Evolutionary conservation across 1,140 invertebrate genomes (phyloP).

Genomic region (Aporrectodea caliginosa): DNA sequence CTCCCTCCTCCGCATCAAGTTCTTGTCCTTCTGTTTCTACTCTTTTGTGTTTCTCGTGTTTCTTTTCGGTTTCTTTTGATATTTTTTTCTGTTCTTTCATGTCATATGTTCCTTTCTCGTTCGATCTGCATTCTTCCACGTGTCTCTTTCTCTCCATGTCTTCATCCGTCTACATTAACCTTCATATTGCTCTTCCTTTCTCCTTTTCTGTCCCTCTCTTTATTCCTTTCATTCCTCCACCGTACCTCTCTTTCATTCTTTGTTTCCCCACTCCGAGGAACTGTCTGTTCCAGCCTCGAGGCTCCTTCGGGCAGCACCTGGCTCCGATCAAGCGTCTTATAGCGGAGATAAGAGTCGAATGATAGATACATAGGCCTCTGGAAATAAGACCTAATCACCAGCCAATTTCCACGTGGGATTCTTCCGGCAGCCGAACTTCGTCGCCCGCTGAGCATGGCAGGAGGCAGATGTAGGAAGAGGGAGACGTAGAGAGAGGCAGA

Average conservation of each 20-base stretch:
- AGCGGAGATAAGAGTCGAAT: not conserved
- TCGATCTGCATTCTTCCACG: not conserved
- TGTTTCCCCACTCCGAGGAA: not conserved
- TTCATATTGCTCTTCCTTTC: not conserved
- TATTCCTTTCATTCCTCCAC: not conserved
- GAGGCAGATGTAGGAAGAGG: too few species aligned
- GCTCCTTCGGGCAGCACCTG: not conserved
- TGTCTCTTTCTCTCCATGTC: not conserved
- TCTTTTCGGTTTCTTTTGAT: not conserved
- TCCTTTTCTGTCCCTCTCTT: not conserved
- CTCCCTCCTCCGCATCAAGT: too few species aligned
- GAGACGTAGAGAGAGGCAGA: too few species aligned
- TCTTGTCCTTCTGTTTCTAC: not conserved
- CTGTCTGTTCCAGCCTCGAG: not conserved
- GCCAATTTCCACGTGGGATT: not conserved
- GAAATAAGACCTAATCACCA: not conserved
- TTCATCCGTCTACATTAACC: not conserved
- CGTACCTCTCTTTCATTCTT: not conserved
- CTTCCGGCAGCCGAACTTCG: not conserved
- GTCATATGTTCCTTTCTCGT: not conserved
- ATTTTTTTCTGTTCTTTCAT: not conserved
- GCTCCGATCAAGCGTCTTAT: not conserved
- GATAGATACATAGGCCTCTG: not conserved
- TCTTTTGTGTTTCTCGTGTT: not conserved
- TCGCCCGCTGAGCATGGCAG: not conserved